phyloP scores from a whole-genome alignment of 1,140 invertebrate species.

The Aphis gossypii region DNA sequence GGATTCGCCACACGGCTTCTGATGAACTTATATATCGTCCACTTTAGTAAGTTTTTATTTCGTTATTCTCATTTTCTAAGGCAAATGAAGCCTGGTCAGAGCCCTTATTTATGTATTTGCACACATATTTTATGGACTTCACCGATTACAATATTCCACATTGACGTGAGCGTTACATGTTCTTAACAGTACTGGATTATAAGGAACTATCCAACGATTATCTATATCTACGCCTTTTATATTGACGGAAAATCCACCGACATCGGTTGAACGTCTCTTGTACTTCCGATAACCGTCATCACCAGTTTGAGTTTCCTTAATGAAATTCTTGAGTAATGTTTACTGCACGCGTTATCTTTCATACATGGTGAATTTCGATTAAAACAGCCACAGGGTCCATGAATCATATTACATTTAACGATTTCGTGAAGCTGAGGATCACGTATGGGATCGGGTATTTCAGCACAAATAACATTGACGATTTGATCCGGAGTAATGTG shows the following conservation, averaged over 20 bases:
- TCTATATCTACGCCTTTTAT: neutral
- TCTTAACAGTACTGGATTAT: neutral
- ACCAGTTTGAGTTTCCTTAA: too few species aligned
- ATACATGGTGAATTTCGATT: slow-evolving; percentile 61
- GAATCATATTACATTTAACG: slow-evolving; percentile 62
- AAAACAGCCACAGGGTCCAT: slow-evolving; percentile 67
- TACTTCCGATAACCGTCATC: neutral
- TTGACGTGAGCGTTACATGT: neutral
- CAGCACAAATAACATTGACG: slow-evolving; percentile 67
- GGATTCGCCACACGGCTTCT: neutral
- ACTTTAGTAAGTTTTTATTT: neutral
- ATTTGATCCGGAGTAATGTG: slow-evolving; percentile 64
- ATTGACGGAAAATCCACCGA: neutral
- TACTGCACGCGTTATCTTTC: too few species aligned
- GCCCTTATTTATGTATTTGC: neutral
- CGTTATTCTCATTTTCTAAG: neutral
- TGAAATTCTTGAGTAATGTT: too few species aligned
- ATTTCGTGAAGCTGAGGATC: slow-evolving; percentile 65
- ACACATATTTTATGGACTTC: too few species aligned
- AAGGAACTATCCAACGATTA: neutral
- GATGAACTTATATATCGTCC: neutral
- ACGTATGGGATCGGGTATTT: slow-evolving; percentile 66
- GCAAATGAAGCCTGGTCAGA: neutral
- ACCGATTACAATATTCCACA: neutral
- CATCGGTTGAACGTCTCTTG: neutral